These are phyloP conservation scores for Zaprionus ornatus DNA, from an alignment of 1,140 invertebrate genomes.

Conservation along the genomic window DNA sequence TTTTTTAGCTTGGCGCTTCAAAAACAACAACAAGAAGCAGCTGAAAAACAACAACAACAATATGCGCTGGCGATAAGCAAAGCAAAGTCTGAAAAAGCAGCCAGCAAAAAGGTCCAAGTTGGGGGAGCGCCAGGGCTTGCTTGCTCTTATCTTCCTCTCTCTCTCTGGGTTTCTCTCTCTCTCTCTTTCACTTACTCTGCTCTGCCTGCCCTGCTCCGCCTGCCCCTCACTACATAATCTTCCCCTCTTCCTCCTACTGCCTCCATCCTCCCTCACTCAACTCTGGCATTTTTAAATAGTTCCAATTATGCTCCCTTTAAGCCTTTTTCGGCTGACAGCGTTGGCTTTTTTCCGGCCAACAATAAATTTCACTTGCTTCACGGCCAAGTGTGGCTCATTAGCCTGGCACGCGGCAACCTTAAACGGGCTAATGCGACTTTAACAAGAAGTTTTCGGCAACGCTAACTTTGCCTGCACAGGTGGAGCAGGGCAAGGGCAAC, in stretches of 20 bases:
- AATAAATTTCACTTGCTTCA: conserved; percentile 59
- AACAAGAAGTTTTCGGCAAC: conserved; percentile 64
- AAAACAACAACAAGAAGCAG: conserved; percentile 22
- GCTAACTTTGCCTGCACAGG: conserved; percentile 45
- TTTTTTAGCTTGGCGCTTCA: conserved; percentile 58
- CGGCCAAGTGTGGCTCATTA: conserved; percentile 42
- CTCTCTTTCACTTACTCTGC: neutral
- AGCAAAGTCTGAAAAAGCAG: neutral
- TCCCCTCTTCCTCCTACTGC: neutral
- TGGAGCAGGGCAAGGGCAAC: neutral
- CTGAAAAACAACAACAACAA: conserved; percentile 1
- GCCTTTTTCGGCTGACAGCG: conserved; percentile 14
- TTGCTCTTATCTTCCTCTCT: neutral
- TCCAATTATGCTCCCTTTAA: conserved; percentile 29
- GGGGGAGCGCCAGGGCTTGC: neutral
- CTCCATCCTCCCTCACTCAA: neutral
- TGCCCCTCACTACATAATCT: neutral
- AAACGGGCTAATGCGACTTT: conserved; percentile 74
- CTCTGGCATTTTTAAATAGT: conserved; percentile 44
- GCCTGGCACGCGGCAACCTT: conserved; percentile 45
- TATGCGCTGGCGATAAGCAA: neutral
- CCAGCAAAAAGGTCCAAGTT: neutral
- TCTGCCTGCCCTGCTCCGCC: neutral
- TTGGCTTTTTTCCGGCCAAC: conserved; percentile 30
- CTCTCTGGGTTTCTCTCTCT: neutral